Evolutionary conservation across 35 echinoderm and acorn worm species (phyloP), one percentile per base, ranked within the genome.

Genomic region (Apostichopus parvimensis): DNA sequence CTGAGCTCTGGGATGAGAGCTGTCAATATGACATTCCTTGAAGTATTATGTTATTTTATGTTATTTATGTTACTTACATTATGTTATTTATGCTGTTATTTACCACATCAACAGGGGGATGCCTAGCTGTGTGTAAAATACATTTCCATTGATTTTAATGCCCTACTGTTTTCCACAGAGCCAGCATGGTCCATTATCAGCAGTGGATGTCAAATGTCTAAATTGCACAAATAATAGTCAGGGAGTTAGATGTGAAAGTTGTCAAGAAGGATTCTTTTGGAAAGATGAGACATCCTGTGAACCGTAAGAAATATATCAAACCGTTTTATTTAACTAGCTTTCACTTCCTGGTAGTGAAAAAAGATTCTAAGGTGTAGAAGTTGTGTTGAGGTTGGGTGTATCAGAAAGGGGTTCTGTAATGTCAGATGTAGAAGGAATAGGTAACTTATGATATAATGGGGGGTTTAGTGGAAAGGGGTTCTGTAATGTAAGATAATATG

Each of bases 231-330:
- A 95, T 73, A 91, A 84, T 91, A 95, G 94, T 57, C 92, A 94
- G 18, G 96, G 96, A 20, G 57, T 83, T 14, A 72, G 6, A 24
- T 98, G 96, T 82, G 94, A 98, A 57, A 80, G 84, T 0, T 98
- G 96, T 71, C 78, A 87, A 34, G 87, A 92, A 24, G 94, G 96
- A 12, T 98, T 96, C 85, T 98, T 98, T 80, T 92, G 84, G 75
- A 13, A 87, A 15, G 85, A 93, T 8, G 71, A 59, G 34, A 45
- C 34, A 6, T 25, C 34, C n/a, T 97, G 95, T 57, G 73, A 60
- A 77, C 28, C 10, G 96, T 95, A 91, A 95, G 94, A 53, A 54
- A 17, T n/a, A 12, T 8, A 45, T 45, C 34, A 45, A 45, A 45
- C 34, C 34, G 34, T 45, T 4, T 45, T 45, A n/a, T 83, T 80